phyloP scores from a whole-genome alignment of 2,113 vertebrate species.

The Nyctibius bracteatus region DNA sequence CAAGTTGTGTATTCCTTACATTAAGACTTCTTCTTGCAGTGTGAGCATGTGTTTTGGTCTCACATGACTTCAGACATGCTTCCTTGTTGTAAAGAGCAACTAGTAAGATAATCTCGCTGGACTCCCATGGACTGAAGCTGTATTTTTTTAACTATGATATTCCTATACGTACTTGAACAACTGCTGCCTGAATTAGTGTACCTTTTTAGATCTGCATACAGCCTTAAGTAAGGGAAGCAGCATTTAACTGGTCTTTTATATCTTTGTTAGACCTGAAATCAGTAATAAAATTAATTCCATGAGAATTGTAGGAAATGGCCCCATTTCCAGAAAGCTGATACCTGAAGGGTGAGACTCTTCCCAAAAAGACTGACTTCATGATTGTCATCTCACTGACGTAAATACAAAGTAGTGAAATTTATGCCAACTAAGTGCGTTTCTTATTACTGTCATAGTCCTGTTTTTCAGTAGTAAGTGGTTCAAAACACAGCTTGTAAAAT shows the following conservation, averaged over 20 bases:
- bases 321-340: neutral
- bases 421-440: neutral
- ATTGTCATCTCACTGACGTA: neutral
- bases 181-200: neutral
- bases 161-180: neutral
- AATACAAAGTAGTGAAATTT: neutral
- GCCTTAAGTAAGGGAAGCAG: neutral
- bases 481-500: neutral
- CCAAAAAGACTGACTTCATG: neutral
- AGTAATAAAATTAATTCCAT: neutral
- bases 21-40: neutral
- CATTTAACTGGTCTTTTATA: neutral
- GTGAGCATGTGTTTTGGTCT: conserved; percentile 17
- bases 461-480: neutral
- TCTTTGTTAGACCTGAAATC: neutral
- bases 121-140: rapidly evolving
- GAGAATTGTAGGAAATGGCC: neutral
- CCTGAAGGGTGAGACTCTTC: neutral
- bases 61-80: conserved; percentile 34
- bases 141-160: neutral
- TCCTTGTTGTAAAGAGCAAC: conserved; percentile 10
- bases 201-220: neutral
- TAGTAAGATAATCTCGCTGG: neutral
- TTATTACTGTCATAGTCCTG: neutral
- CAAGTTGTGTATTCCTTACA: neutral